These are phyloP conservation scores for Rhinoptilus africanus DNA, from an alignment of 2,113 vertebrate species.

Conservation along the genomic window DNA sequence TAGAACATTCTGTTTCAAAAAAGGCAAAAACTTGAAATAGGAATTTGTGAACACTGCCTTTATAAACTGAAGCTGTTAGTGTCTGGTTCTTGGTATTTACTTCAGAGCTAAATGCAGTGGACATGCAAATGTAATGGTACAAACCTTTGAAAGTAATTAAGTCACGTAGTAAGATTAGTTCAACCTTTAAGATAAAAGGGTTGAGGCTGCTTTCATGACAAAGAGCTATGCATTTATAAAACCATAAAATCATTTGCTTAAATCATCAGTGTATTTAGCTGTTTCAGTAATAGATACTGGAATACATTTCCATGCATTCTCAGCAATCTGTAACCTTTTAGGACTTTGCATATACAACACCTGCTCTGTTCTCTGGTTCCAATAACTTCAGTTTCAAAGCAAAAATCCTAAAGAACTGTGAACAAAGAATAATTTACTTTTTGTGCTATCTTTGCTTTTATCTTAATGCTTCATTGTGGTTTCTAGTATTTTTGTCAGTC, in stretches of 20 bases:
- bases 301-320: background rate
- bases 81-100: background rate
- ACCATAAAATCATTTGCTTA: constrained; percentile 9
- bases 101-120: background rate
- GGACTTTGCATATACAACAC: background rate
- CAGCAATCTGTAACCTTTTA: background rate
- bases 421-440: background rate
- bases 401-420: background rate
- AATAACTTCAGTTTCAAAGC: constrained; percentile 1
- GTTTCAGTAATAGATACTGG: background rate
- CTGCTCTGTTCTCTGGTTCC: background rate
- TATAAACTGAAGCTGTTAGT: constrained; percentile 28
- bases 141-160: constrained; percentile 28
- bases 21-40: background rate
- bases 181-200: constrained; percentile 3
- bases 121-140: background rate
- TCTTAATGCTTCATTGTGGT: background rate
- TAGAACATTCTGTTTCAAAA: background rate
- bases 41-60: constrained; percentile 19
- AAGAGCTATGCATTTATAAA: constrained; percentile 4
- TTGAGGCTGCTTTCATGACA: background rate
- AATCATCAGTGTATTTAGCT: background rate
- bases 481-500: background rate
- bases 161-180: background rate
- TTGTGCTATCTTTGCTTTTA: background rate